Percentiles rank a stretch among this genome's conserved stretches.
Evolutionary conservation across 2,797 vertebrate species (phyloP).

Genomic region (Champsocephalus gunnari): DNA sequence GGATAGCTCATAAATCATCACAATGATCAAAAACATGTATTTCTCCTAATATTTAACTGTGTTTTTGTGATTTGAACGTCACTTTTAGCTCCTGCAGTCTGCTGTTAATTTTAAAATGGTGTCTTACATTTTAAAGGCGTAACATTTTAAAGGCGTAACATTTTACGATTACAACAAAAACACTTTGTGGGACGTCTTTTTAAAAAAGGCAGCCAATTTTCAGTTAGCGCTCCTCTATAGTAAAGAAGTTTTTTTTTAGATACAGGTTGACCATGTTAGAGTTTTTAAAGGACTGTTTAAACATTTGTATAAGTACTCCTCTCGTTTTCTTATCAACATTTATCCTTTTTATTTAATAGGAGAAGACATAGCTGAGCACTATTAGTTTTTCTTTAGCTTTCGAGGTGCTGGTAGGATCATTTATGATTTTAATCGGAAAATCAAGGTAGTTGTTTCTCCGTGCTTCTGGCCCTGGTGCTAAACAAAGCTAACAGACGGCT

Average conservation of each 20-base stretch:
- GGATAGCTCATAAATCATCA: background rate
- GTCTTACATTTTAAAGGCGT: constrained; percentile 29
- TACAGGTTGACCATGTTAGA: constrained; percentile 8
- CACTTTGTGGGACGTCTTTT: constrained; percentile 36
- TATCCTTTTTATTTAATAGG: background rate
- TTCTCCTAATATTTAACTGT: background rate
- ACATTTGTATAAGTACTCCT: background rate
- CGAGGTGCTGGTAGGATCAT: background rate
- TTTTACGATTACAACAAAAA: constrained; percentile 31
- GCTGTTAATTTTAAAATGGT: constrained; percentile 18
- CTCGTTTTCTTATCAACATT: too few relatives aligned
- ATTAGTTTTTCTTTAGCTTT: background rate
- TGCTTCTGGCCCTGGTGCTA: background rate
- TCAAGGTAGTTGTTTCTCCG: background rate
- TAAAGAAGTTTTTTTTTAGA: constrained; percentile 20
- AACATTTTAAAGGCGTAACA: background rate
- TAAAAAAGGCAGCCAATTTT: constrained; percentile 31
- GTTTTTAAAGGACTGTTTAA: constrained; percentile 1
- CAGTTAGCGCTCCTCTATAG: constrained; percentile 9
- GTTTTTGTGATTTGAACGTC: background rate
- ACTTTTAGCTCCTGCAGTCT: constrained; percentile 10
- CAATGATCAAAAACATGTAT: background rate
- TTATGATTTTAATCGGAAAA: background rate
- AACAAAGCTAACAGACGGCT: background rate
- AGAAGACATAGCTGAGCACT: background rate